Conservation (phyloP, 2,113 vertebrate species). For the Serinus canaria region DNA sequence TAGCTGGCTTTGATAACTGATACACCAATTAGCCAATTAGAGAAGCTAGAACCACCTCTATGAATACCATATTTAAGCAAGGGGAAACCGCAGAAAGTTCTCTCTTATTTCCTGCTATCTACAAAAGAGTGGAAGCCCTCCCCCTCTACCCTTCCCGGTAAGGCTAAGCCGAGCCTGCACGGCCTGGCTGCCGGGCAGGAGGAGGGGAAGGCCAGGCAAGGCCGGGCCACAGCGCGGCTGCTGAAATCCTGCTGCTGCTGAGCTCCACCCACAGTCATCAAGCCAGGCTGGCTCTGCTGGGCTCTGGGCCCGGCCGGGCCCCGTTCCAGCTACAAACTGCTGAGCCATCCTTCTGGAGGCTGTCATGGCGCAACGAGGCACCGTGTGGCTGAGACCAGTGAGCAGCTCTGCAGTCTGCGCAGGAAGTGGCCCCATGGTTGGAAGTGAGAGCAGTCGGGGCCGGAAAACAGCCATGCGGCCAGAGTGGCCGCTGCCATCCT, state of each 20-base stretch:
- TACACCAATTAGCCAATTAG: neutral
- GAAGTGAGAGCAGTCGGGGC: neutral
- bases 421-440: neutral
- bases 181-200: neutral
- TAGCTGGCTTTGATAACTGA: neutral
- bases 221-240: neutral
- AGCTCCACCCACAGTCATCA: neutral
- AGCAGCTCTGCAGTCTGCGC: neutral
- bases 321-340: neutral
- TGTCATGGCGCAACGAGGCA: neutral
- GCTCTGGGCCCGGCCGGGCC: neutral
- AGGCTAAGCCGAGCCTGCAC: neutral
- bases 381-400: neutral
- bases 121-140: neutral
- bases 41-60: neutral
- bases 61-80: neutral
- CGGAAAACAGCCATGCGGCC: neutral
- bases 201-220: neutral
- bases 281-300: neutral
- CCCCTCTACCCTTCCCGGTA: neutral
- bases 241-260: neutral
- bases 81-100: neutral
- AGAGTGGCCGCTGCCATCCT: neutral
- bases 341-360: too few species aligned
- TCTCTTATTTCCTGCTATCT: neutral